Evolutionary conservation across 2,113 vertebrate genomes (phyloP).

Genomic region (Clupea harengus): DNA sequence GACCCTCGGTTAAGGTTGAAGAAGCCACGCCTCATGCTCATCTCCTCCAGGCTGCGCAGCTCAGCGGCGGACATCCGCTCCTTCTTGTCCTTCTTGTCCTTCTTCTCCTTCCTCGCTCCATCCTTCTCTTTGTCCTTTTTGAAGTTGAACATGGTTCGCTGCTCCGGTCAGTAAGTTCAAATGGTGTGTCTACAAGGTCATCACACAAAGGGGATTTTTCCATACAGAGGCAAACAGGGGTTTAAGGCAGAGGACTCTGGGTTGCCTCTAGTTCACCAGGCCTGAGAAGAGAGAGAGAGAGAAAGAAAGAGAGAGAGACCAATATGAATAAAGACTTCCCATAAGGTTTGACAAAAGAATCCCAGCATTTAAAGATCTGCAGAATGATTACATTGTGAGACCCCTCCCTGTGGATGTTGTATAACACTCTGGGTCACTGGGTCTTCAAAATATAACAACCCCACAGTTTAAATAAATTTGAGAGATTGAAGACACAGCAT

Average conservation of each 20-base stretch:
- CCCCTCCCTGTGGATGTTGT: constrained; percentile 3
- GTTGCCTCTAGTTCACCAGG: constrained; percentile 4
- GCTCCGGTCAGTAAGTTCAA: constrained; percentile 27
- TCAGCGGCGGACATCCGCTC: constrained; percentile 93
- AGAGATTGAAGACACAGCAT: not conserved
- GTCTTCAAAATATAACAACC: not conserved
- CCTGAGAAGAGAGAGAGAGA: constrained; percentile 4
- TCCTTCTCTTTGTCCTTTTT: constrained; percentile 92
- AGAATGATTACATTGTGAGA: not conserved
- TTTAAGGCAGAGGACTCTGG: constrained; percentile 34
- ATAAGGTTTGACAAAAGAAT: not conserved
- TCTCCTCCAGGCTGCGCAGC: constrained; percentile 92
- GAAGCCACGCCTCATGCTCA: constrained; percentile 90
- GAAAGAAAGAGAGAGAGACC: not conserved
- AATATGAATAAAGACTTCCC: not conserved
- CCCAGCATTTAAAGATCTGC: not conserved
- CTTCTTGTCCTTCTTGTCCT: constrained; percentile 91
- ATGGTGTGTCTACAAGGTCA: constrained; percentile 35
- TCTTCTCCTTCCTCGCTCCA: constrained; percentile 84
- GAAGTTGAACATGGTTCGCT: constrained; percentile 79
- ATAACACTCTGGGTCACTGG: not conserved
- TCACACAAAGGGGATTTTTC: constrained; percentile 44
- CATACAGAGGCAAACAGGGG: constrained; percentile 45
- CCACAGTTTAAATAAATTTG: not conserved
- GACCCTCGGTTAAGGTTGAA: constrained; percentile 91